These are phyloP conservation scores for Halesus radiatus DNA, from an alignment of 1,140 invertebrate species.

Conservation along the genomic window DNA sequence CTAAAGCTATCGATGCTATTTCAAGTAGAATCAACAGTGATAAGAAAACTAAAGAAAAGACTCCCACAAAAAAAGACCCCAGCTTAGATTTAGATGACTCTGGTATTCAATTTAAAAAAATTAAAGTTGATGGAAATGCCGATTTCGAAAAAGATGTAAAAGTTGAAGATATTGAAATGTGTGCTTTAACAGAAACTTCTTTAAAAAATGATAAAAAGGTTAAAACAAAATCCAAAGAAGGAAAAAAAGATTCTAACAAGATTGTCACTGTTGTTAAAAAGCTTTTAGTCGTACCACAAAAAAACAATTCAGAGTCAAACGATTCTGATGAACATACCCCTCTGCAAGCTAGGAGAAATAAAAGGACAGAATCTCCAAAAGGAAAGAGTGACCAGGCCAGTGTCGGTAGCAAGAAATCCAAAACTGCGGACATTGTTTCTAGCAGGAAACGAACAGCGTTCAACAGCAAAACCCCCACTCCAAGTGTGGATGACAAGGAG, in stretches of 20 bases:
- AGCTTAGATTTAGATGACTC: slow-evolving; percentile 35
- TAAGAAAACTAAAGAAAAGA: slow-evolving; percentile 43
- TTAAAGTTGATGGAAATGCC: slow-evolving; percentile 31
- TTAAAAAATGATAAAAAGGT: slow-evolving; percentile 20
- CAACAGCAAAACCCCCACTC: neutral
- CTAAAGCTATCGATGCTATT: slow-evolving; percentile 46
- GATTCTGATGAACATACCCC: slow-evolving; percentile 39
- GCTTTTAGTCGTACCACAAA: too few species aligned
- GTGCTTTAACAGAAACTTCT: neutral
- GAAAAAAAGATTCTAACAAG: slow-evolving; percentile 6
- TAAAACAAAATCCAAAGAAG: neutral
- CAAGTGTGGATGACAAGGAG: neutral
- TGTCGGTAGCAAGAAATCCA: slow-evolving; percentile 25
- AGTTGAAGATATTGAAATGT: slow-evolving; percentile 27
- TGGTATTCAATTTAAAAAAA: slow-evolving; percentile 37
- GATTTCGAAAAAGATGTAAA: neutral
- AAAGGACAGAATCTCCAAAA: slow-evolving; percentile 41
- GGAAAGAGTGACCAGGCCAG: slow-evolving; percentile 2
- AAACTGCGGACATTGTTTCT: neutral
- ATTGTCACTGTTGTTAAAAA: slow-evolving; percentile 1
- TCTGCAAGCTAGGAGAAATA: slow-evolving; percentile 34
- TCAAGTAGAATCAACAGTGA: slow-evolving; percentile 44
- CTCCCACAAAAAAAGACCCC: slow-evolving; percentile 8
- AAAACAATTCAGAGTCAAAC: slow-evolving; percentile 29
- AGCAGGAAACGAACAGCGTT: slow-evolving; percentile 31